A percentile compares a stretch with the other conserved stretches of the same genome.
Evolutionary conservation across 2,888 invertebrate genomes (phyloP).

Genomic region (Thyatira batis): DNA sequence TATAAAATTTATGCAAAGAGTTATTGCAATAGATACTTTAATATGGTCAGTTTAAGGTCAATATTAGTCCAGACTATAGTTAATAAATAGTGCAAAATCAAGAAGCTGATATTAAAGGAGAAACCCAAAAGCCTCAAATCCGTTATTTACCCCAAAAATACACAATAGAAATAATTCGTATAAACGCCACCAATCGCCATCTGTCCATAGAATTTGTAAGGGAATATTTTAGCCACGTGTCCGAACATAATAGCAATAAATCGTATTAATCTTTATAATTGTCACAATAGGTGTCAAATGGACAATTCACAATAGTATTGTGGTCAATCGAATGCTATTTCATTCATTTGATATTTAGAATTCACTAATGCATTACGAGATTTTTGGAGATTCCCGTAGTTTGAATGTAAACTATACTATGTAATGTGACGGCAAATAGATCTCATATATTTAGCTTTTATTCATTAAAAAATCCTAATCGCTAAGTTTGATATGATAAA

Average conservation of each 20-base stretch:
- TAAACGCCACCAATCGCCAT: constrained; percentile 55
- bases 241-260: constrained; percentile 55
- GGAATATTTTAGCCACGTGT: constrained; percentile 66
- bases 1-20: too few species aligned
- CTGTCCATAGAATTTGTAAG: constrained; percentile 48
- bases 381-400: too few species aligned
- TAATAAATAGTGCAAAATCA: too few species aligned
- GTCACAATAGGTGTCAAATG: constrained; percentile 69
- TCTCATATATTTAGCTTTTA: too few species aligned
- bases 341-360: constrained; percentile 33
- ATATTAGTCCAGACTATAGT: too few species aligned
- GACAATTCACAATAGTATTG: constrained; percentile 55
- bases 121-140: neutral
- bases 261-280: constrained; percentile 61
- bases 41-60: too few species aligned
- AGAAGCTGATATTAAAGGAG: too few species aligned
- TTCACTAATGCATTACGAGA: constrained; percentile 33
- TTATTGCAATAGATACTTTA: too few species aligned
- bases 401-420: too few species aligned
- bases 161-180: constrained; percentile 40
- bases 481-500: too few species aligned
- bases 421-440: too few species aligned
- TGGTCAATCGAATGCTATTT: constrained; percentile 46
- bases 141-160: constrained; percentile 41
- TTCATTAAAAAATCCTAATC: too few species aligned